Evolutionary conservation across 2,888 invertebrate genomes (phyloP), one percentile per base, ranked within the genome.

Genomic region (Stegophylla sp.): DNA sequence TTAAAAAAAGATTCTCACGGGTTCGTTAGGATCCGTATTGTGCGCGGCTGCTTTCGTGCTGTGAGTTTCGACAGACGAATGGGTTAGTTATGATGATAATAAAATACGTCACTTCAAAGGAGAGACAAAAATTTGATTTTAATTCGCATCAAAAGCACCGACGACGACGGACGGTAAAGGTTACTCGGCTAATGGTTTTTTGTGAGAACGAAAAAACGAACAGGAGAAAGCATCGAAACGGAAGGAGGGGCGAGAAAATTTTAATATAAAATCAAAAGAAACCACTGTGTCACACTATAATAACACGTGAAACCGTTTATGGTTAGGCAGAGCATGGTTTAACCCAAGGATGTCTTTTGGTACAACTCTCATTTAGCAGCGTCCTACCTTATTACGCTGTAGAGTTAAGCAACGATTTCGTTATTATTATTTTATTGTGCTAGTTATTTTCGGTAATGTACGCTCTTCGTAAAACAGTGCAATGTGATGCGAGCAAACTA

Each of bases 101-200:
- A 41, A 23, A 41, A 34, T 12, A 51, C 3, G n/a, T 5, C 0
- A 26, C 56, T 17, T 20, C 53, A 66, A 3, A 26, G n/a, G 41
- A 53, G n/a, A 10, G 66, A n/a, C 26, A 3, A 66, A 64, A 66
- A 76, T 76, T 76, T 41, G 66, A 67, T 76, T 76, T 76, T 76
- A 66, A 76, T 76, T 76, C 56, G n/a, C 26, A 20, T 76, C 74
- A 75, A 75, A 64, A 75, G 63, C 20, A 66, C 64, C 53, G 66
- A 64, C 53, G 13, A 26, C 41, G 66, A 66, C 64, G 41, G 66
- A 64, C 53, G 13, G 43, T 53, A 76, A 76, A 76, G 76, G 76
- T 76, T 53, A 76, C n/a, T 76, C 41, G 26, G 41, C 53, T 76
- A 76, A 76, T 76, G 66, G 56, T 53, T 53, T 53, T 53, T 34